phyloP scores from a whole-genome alignment of 2,113 vertebrate species.

The Cardinalis cardinalis region DNA sequence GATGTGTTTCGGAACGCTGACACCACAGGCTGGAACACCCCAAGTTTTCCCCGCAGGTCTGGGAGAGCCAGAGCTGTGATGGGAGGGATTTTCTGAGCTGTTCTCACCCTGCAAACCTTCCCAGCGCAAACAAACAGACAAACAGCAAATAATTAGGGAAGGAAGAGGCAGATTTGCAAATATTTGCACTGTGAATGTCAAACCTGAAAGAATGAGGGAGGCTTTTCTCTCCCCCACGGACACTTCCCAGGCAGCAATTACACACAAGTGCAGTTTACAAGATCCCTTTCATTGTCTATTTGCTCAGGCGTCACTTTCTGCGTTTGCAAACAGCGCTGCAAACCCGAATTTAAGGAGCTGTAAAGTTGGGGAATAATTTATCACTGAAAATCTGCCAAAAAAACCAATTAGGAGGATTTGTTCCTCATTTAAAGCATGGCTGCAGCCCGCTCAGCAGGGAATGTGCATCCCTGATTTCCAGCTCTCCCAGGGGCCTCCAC shows the following conservation, averaged over 20 bases:
- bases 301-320: neutral
- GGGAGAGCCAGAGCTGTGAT: fast-evolving
- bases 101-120: neutral
- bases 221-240: neutral
- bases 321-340: neutral
- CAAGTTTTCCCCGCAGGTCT: neutral
- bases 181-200: neutral
- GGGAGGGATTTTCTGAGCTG: neutral
- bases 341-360: neutral
- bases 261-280: neutral
- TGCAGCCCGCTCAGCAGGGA: neutral
- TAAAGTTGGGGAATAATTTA: neutral
- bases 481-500: neutral
- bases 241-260: constrained; percentile 11
- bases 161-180: neutral
- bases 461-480: neutral
- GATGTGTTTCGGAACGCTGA: no score
- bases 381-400: neutral
- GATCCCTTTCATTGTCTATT: neutral
- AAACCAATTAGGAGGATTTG: neutral
- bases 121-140: neutral
- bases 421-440: neutral
- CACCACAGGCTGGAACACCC: neutral
- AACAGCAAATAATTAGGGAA: neutral
- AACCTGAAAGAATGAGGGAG: neutral